phyloP scores from a whole-genome alignment of 2,888 invertebrate species.

The Julus scanicus region DNA sequence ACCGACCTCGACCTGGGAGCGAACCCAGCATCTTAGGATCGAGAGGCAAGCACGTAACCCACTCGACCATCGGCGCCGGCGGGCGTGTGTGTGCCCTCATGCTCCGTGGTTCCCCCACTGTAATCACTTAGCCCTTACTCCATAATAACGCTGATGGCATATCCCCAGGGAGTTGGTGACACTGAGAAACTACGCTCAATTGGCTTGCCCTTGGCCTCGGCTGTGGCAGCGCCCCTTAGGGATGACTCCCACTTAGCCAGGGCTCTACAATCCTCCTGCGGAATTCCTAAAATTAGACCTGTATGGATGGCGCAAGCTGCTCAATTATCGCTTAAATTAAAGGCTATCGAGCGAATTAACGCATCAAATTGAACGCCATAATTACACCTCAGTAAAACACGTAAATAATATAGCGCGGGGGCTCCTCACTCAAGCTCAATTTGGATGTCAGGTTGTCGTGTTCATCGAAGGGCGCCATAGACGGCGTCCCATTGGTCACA shows the following conservation, averaged over 20 bases:
- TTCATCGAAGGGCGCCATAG: neutral
- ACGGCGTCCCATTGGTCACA: neutral
- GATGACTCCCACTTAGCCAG: neutral
- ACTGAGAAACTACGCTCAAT: neutral
- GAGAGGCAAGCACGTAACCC: no score
- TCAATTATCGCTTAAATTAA: neutral
- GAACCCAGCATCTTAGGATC: no score
- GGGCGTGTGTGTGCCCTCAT: neutral
- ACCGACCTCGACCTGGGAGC: no score
- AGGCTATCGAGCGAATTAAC: neutral
- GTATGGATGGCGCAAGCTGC: neutral
- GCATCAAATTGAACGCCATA: neutral
- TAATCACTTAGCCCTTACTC: neutral
- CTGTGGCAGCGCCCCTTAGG: neutral
- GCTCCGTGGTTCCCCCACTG: neutral
- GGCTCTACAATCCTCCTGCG: neutral
- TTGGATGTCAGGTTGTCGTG: neutral
- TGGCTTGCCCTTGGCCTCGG: neutral
- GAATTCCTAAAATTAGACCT: neutral
- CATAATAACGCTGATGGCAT: neutral
- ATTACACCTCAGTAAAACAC: slow-evolving; percentile 3
- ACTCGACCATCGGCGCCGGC: no score
- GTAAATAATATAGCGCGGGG: neutral
- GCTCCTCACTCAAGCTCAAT: neutral
- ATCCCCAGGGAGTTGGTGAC: neutral